Conservation (phyloP, 2,113 vertebrate species). For the Melanostigma gelatinosum region DNA sequence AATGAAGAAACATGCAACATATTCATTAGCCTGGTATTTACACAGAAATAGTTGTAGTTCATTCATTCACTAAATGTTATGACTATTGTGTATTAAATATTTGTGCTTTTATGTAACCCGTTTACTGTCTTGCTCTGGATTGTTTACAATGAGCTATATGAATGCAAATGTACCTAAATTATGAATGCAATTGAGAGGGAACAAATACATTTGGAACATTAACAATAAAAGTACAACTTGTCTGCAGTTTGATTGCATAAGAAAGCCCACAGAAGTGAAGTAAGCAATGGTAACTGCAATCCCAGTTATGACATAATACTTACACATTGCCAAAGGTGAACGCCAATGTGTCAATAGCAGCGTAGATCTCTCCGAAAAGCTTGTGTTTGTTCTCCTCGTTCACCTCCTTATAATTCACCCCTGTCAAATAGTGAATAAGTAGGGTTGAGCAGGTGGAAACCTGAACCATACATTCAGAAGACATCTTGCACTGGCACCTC, state of each 20-base stretch:
- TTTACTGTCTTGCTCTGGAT: background rate
- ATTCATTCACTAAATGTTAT: no score
- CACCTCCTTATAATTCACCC: constrained; percentile 96
- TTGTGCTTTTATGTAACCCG: background rate
- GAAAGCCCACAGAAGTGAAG: background rate
- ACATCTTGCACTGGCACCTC: constrained; percentile 36
- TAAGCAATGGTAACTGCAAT: background rate
- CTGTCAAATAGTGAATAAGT: constrained; percentile 74
- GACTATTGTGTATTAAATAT: background rate
- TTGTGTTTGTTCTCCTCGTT: constrained; percentile 94
- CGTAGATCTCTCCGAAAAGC: constrained; percentile 92
- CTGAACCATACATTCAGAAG: constrained; percentile 19
- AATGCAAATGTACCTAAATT: background rate
- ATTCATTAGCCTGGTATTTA: background rate
- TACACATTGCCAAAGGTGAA: constrained; percentile 99
- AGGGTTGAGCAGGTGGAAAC: constrained; percentile 24
- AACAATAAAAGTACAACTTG: background rate
- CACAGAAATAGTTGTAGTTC: background rate
- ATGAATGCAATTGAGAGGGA: background rate
- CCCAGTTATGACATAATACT: constrained; percentile 75
- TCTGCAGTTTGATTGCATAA: background rate
- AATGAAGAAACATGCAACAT: background rate
- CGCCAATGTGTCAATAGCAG: constrained; percentile 94
- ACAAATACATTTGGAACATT: background rate
- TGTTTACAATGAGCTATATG: background rate